Base-by-base conservation (phyloP, 2,797 vertebrate genomes). In the Channallabes apus region DNA sequence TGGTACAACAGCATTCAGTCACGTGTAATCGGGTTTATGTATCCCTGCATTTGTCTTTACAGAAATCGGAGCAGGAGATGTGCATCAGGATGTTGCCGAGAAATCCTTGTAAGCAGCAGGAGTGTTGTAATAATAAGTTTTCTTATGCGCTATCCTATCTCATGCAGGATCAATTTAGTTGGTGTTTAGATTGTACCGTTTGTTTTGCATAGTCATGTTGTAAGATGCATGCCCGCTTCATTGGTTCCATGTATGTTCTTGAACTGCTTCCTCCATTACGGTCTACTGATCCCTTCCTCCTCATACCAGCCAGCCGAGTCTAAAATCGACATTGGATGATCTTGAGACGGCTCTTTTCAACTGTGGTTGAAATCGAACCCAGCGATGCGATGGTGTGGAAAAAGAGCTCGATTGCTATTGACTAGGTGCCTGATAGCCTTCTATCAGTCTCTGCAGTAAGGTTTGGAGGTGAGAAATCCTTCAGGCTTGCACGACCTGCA, bases 271-370 rank as follows among this genome's bases (percentile, higher is more conserved):
- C 27, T 46, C 35, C 35, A 80, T 67, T 54, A 54, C 24, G 11
- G n/a, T 51, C 62, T 80, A 18, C 77, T 64, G 24, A 64, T 80
- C 77, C n/a, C 35, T 54, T 32, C 22, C 32, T 85, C 56, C 6
- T 68, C 0, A 68, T 65, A 38, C 64, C 15, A 20, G 4, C 58
- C 46, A 20, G 4, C 58, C 46, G 22, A 82, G 32, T 81, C 56
- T 72, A 46, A 64, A 64, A 72, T 72, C 83, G 83, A 80, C 46
- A 41, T 71, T 32, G 22, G 32, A 80, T 69, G 78, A 68, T 58
- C 69, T 65, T 20, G 51, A 79, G 24, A 9, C 65, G 12, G 18
- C 20, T 75, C 41, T 68, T 71, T 61, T 38, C 18, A 65, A 62
- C 80, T 35, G 29, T 41, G 59, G 59, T 75, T 75, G 41, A 67